Evolutionary conservation across 1,140 invertebrate species (phyloP), one percentile per base, ranked within the genome.

Genomic region (Lordiphosa stackelbergi): DNA sequence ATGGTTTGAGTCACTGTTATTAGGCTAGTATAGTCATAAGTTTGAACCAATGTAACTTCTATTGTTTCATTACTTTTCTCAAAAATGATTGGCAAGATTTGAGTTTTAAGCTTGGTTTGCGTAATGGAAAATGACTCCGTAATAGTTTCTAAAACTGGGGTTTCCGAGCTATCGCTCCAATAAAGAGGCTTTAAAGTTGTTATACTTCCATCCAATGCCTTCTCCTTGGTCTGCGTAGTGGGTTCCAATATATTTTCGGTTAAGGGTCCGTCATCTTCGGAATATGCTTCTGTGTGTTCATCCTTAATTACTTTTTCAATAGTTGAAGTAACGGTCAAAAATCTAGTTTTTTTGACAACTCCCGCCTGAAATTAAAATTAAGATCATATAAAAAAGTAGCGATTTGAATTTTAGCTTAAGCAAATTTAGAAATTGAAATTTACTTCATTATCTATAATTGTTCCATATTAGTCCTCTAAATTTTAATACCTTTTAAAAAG

Each of bases 81-180:
- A 45, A 61, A 64, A 8, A 96, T 89, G 1, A 96, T 92, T 1
- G 95, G 95, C 42, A 97, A 88, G 51, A 97, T 91, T 69, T 96
- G 94, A 0, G 95, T 96, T 84, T 96, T 96, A 2, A 96, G 87
- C 88, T 96, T 92, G 1, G 93, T 91, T 87, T 96, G 94, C 0
- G 95, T 96, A 4, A 95, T 96, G 56, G 95, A 96, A 88, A 96
- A 96, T 1, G 94, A 95, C 88, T 97, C 95, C 0, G 94, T 96
- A n/a, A 95, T 89, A 0, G 95, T 97, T 89, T 96, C 94, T 48
- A 97, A 85, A 1, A 94, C 93, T 13, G 94, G 94, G 1, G 94
- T 96, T 69, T 93, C 93, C 64, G 92, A 90, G 56, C 93, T 92
- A 8, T 91, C 91, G 5, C 93, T 92, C 8, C 96, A 88, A 36